Evolutionary conservation across 2,797 vertebrate species (phyloP), one percentile per base, ranked within the genome.

Genomic region (Aplochiton taeniatus): DNA sequence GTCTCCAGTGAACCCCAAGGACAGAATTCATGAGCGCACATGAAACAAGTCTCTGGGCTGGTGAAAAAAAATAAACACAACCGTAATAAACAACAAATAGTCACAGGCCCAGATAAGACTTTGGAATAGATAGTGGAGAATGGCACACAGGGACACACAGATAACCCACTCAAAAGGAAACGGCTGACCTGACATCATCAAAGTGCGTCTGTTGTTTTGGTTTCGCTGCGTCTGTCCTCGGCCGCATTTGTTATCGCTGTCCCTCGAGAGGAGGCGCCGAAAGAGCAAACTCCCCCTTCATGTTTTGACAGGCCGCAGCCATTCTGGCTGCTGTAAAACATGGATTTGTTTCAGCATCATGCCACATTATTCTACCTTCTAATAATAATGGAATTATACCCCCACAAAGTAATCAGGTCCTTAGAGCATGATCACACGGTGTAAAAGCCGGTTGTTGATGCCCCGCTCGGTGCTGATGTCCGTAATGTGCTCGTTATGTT

Each of bases 161-260:
- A 64, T 72, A 70, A 69, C 72, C 70, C 67, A 45, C 51, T 71
- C 77, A 81, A 68, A 82, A 79, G 63, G 63, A 8, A 9, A 45
- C 11, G 31, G 44, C 72, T 83, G 77, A 82, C 74, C 80, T 64
- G 49, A 79, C 83, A 81, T 85, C 58, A 61, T 61, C 82, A 89
- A 85, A 85, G 75, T 65, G 65, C 12, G 18, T 78, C 73, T 77
- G 66, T 73, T 81, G 61, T 79, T 70, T 74, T 59, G 60, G 51
- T n/a, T n/a, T n/a, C n/a, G n/a, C n/a, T n/a, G n/a, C n/a, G n/a
- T n/a, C n/a, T n/a, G n/a, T 69, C 67, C 64, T 72, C 73, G 59
- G 69, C 73, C 68, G 73, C 46, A 58, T 63, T 66, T 52, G 17
- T 68, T 74, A 18, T 68, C 69, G 17, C 69, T 46, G 70, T 77